Base-by-base conservation (phyloP, 2,888 invertebrate species). In the Megamerina dolium region DNA sequence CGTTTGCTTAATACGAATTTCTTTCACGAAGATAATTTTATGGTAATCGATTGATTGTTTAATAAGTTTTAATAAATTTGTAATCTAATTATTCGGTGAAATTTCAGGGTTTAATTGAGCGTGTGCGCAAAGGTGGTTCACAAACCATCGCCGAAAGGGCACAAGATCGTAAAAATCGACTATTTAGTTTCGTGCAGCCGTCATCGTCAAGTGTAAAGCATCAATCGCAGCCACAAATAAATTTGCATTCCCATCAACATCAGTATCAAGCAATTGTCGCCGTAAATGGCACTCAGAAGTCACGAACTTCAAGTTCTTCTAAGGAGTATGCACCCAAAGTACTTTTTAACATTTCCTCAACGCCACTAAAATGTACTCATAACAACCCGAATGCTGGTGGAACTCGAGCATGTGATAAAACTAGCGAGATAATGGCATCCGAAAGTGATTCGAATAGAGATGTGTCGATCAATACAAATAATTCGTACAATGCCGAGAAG, bases 1-100 rank as follows among this genome's bases (percentile, higher is more conserved):
- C 85, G 85, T 55, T 74, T 89, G 43, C 83, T 92, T 77, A 86
- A 85, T 37, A 90, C 91, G 0, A 80, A 84, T 4, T 90, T 87
- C 71, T 92, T 92, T 70, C 85, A 87, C 53, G 87, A 86, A 60
- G 80, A 82, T 60, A 82, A 88, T 69, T 88, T 88, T 68, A 77
- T 81, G 75, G 82, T 81, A 63, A 73, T 70, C 42, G 5, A 19
- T 23, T 21, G 3, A 13, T 41, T 32, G n/a, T 14, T 8, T 27
- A 20, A 10, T 23, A 8, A 23, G 10, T 8, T 26, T 31, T n/a
- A n/a, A 23, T 19, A 18, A 6, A 6, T 9, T 12, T 16, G 12
- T 1, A 29, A 14, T 8, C 27, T 23, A 27, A 33, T 23, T 16
- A 19, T 6, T 29, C 23, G 17, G 19, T 35, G 5, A 12, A 26